These are phyloP conservation scores for Regulus satrapa DNA, from an alignment of 2,113 vertebrate genomes.

Conservation along the genomic window DNA sequence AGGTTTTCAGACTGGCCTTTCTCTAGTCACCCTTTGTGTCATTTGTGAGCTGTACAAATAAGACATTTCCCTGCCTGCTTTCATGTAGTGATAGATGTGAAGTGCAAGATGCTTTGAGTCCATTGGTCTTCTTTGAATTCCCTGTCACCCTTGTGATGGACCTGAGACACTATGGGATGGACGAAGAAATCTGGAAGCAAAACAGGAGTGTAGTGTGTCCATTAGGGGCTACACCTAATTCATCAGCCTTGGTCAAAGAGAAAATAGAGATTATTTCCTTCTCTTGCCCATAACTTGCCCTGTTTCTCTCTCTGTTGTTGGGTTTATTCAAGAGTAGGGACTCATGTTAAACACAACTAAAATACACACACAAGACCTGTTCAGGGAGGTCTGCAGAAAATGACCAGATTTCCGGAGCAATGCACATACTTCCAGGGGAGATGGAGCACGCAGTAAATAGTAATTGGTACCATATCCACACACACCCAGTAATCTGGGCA, in stretches of 20 bases:
- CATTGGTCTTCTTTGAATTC: background rate
- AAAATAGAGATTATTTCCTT: background rate
- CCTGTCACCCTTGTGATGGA: background rate
- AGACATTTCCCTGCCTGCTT: background rate
- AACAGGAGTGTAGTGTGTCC: background rate
- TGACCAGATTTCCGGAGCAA: background rate
- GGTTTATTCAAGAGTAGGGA: background rate
- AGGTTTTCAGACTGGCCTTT: background rate
- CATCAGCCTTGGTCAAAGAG: no score
- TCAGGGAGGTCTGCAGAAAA: background rate
- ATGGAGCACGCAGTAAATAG: background rate
- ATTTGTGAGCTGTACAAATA: background rate
- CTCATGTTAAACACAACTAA: background rate
- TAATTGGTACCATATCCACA: conserved; percentile 28
- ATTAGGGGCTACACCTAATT: background rate
- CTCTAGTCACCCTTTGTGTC: fast-evolving
- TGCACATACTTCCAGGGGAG: background rate
- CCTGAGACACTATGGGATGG: background rate
- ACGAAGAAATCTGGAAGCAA: background rate
- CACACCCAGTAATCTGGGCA: background rate
- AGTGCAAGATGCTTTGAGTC: background rate
- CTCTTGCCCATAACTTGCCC: background rate
- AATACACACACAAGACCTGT: background rate
- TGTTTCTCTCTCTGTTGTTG: background rate
- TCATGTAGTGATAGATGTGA: background rate